phyloP scores from a whole-genome alignment of 2,113 vertebrate genomes.

The Macrotis lagotis region DNA sequence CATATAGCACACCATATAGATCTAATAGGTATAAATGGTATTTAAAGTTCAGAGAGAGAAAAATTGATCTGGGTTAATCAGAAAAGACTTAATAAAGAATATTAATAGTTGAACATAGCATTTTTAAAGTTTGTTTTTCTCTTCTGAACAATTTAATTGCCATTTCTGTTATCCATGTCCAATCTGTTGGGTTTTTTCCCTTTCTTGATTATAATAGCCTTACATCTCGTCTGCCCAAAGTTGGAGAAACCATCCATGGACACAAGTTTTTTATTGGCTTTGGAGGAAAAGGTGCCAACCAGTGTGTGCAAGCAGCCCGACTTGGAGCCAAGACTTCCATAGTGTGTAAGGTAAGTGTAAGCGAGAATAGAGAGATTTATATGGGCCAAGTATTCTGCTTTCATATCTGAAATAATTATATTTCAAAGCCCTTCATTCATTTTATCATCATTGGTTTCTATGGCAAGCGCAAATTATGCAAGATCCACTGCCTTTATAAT shows the following conservation, averaged over 20 bases:
- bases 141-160: conserved; percentile 40
- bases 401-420: conserved; percentile 2
- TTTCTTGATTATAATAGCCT: conserved; percentile 85
- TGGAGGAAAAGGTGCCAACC: conserved; percentile 98
- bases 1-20: not conserved
- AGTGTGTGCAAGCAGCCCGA: conserved; percentile 94
- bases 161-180: conserved; percentile 60
- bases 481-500: conserved; percentile 1
- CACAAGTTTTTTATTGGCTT: conserved; percentile 96
- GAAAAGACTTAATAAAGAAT: not conserved
- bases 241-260: conserved; percentile 96
- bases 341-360: conserved; percentile 92
- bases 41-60: not conserved
- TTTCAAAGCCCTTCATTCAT: not conserved
- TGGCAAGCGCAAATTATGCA: conserved; percentile 13
- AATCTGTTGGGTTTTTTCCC: conserved; percentile 8
- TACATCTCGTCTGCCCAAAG: conserved; percentile 91
- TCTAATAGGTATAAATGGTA: not conserved
- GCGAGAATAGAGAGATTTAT: not conserved
- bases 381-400: not conserved
- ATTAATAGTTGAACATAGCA: conserved; percentile 6
- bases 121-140: conserved; percentile 23
- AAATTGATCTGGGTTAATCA: not conserved
- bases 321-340: conserved; percentile 92
- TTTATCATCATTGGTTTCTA: conserved; percentile 13